phyloP scores from a whole-genome alignment of 2,888 invertebrate species.

The Amblyjoppa proteus region DNA sequence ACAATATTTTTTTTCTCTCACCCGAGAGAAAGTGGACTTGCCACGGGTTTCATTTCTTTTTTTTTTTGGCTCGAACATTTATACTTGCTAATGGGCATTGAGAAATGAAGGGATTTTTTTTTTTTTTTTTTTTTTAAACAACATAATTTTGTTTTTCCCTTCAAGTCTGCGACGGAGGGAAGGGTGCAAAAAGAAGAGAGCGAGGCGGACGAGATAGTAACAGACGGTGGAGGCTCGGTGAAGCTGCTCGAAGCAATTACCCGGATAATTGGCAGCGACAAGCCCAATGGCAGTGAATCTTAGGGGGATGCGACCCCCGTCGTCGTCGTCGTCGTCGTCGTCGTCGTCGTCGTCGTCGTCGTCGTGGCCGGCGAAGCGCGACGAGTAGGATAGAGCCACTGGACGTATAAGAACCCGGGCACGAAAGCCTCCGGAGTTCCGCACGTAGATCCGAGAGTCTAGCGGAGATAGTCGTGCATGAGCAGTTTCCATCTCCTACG shows the following conservation, averaged over 20 bases:
- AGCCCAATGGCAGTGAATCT: constrained; percentile 67
- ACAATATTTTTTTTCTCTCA: too few relatives aligned
- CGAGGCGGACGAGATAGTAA: constrained; percentile 25
- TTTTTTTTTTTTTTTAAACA: too few relatives aligned
- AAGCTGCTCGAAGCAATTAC: constrained; percentile 69
- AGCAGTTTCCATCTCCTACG: constrained; percentile 30
- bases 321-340: constrained; percentile 54
- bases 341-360: constrained; percentile 61
- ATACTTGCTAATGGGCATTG: too few relatives aligned
- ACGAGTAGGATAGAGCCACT: constrained; percentile 43
- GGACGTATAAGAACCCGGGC: constrained; percentile 45
- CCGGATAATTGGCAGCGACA: constrained; percentile 69
- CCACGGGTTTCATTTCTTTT: too few relatives aligned
- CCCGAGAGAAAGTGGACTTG: too few relatives aligned
- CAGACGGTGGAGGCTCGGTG: constrained; percentile 56
- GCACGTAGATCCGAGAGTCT: constrained; percentile 11
- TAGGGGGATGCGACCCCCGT: constrained; percentile 61
- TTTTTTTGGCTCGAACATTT: too few relatives aligned
- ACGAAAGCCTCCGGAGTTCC: constrained; percentile 21
- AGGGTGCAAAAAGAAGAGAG: constrained; percentile 14
- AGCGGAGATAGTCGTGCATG: constrained; percentile 34
- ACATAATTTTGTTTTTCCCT: not conserved
- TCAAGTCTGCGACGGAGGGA: constrained; percentile 19
- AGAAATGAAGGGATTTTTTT: too few relatives aligned
- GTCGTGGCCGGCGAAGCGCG: constrained; percentile 51